Percentiles rank a stretch among this genome's conserved stretches.
Conservation (phyloP, 2,113 vertebrate genomes). For the Periophthalmodon schlosseri region DNA sequence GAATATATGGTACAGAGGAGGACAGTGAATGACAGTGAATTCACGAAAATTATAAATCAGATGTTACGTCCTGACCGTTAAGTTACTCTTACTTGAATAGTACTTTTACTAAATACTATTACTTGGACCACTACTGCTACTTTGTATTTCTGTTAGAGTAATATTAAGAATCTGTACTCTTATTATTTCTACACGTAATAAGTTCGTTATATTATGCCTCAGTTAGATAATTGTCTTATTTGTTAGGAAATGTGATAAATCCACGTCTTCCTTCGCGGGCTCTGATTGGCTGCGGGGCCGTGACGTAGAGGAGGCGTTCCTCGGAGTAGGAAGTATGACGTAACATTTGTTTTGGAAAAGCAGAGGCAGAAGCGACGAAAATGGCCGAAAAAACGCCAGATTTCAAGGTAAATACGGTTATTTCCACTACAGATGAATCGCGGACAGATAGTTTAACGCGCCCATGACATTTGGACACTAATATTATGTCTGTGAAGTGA, state of each 20-base stretch:
- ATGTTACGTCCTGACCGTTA: too few relatives aligned
- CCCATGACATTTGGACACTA: fast-evolving
- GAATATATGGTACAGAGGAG: too few relatives aligned
- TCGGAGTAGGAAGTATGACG: slow-evolving; percentile 52
- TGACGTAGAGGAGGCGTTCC: slow-evolving; percentile 21
- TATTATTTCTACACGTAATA: too few relatives aligned
- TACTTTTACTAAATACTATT: too few relatives aligned
- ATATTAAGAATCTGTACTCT: too few relatives aligned
- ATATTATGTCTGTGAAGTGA: neutral
- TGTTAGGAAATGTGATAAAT: neutral
- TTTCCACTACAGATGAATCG: fast-evolving
- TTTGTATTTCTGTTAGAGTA: too few relatives aligned
- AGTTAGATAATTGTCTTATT: too few relatives aligned
- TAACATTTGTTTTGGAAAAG: slow-evolving; percentile 68
- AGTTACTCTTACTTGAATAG: too few relatives aligned
- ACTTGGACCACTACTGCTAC: too few relatives aligned
- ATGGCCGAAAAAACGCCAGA: slow-evolving; percentile 68
- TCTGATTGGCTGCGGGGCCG: slow-evolving; percentile 14
- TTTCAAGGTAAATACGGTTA: slow-evolving; percentile 58
- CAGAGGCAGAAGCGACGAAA: slow-evolving; percentile 29
- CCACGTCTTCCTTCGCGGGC: neutral
- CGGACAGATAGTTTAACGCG: fast-evolving
- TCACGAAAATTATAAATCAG: too few relatives aligned
- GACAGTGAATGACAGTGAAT: too few relatives aligned
- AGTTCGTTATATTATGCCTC: too few relatives aligned